phyloP scores from a whole-genome alignment of 1,140 invertebrate genomes.

The Cydia fagiglandana region DNA sequence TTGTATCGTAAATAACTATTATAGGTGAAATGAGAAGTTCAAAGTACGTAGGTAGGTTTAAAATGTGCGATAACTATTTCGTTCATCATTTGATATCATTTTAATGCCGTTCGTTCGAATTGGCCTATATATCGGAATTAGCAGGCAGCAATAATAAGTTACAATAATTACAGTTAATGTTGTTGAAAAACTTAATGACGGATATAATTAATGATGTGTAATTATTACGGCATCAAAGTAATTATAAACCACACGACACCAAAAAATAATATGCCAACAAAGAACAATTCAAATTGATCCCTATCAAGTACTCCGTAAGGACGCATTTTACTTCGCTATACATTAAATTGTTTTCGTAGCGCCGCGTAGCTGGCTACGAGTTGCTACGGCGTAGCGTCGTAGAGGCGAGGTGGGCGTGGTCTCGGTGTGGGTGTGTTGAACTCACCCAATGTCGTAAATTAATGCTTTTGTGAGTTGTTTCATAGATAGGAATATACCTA shows the following conservation, averaged over 20 bases:
- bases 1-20: too few relatives aligned
- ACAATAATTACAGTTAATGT: too few relatives aligned
- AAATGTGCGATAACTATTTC: too few relatives aligned
- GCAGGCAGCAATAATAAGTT: too few relatives aligned
- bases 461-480: constrained; percentile 4
- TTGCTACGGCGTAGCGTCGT: constrained; percentile 23
- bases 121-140: too few relatives aligned
- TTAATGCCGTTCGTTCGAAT: too few relatives aligned
- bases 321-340: neutral
- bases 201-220: neutral
- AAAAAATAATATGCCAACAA: neutral
- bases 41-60: too few relatives aligned
- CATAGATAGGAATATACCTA: too few relatives aligned
- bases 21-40: too few relatives aligned
- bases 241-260: neutral
- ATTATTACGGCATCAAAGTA: neutral
- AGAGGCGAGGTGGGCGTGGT: constrained; percentile 18
- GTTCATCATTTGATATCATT: too few relatives aligned
- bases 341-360: neutral
- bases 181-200: neutral
- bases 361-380: neutral
- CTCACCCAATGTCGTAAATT: constrained; percentile 18
- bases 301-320: neutral
- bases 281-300: neutral
- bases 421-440: constrained; percentile 31